Percentiles rank a stretch among this genome's conserved stretches.
Conservation (phyloP, 2,888 invertebrate genomes). For the Rhyacophila evoluta region DNA sequence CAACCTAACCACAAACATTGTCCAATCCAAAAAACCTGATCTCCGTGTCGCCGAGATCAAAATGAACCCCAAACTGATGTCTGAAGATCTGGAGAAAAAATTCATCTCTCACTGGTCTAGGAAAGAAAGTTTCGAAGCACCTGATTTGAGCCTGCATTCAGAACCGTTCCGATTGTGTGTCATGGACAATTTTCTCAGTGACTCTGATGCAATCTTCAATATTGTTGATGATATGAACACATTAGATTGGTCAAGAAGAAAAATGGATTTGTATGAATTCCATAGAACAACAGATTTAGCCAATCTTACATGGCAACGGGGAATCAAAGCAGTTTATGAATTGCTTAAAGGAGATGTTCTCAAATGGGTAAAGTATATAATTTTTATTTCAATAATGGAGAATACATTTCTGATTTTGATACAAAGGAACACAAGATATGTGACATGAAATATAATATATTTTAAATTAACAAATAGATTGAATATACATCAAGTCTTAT, state of each 20-base stretch:
- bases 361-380: constrained; percentile 70
- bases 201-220: constrained; percentile 70
- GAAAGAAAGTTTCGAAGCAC: constrained; percentile 60
- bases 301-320: constrained; percentile 68
- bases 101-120: constrained; percentile 67
- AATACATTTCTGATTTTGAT: too few species aligned
- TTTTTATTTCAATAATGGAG: too few species aligned
- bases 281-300: constrained; percentile 83
- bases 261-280: constrained; percentile 91
- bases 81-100: constrained; percentile 63
- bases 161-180: constrained; percentile 78
- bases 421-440: too few species aligned
- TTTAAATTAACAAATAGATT: too few species aligned
- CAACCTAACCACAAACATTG: constrained; percentile 44
- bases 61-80: constrained; percentile 58
- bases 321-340: constrained; percentile 74
- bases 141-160: constrained; percentile 69
- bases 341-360: constrained; percentile 75
- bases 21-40: constrained; percentile 63
- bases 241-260: constrained; percentile 79
- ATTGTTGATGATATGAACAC: constrained; percentile 77
- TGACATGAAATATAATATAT: too few species aligned
- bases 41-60: constrained; percentile 66
- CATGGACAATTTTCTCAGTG: constrained; percentile 73
- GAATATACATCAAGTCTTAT: too few species aligned